Percentiles rank a stretch among this genome's conserved stretches.
Evolutionary conservation across 2,888 invertebrate species (phyloP).

Genomic region (Xanthostigma xanthostigma): DNA sequence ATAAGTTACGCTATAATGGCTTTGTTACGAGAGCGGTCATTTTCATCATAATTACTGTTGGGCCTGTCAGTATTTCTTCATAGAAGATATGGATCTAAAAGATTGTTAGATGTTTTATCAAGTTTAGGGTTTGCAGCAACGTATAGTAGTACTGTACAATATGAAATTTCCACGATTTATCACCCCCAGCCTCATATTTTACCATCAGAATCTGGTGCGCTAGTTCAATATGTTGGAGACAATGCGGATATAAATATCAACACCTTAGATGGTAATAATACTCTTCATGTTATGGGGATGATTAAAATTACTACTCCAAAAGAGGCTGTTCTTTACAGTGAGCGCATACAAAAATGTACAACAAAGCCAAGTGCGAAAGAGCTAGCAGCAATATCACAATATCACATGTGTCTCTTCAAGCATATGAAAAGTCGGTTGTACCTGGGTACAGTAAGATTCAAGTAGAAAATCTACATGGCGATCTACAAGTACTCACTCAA

Average conservation of each 20-base stretch:
- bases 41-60: too few species aligned
- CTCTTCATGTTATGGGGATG: constrained; percentile 13
- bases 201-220: constrained; percentile 19
- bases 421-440: constrained; percentile 13
- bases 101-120: constrained; percentile 20
- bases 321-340: constrained; percentile 14
- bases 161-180: constrained; percentile 21
- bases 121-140: constrained; percentile 21
- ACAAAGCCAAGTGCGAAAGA: constrained; percentile 16
- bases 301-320: constrained; percentile 12
- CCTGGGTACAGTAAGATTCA: constrained; percentile 13
- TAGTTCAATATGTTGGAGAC: constrained; percentile 19
- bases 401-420: constrained; percentile 13
- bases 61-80: constrained; percentile 22
- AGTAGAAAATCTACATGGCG: constrained; percentile 11
- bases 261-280: constrained; percentile 12
- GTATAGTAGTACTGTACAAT: constrained; percentile 17
- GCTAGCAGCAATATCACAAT: constrained; percentile 13
- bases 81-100: constrained; percentile 21
- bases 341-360: constrained; percentile 19
- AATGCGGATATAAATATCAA: constrained; percentile 15
- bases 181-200: constrained; percentile 21
- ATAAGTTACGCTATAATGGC: too few species aligned
- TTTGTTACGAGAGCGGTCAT: too few species aligned
- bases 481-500: constrained; percentile 5